Percentiles rank a stretch among this genome's conserved stretches.
phyloP scores from a whole-genome alignment of 2,888 invertebrate genomes.

The Ectobius pallidus region DNA sequence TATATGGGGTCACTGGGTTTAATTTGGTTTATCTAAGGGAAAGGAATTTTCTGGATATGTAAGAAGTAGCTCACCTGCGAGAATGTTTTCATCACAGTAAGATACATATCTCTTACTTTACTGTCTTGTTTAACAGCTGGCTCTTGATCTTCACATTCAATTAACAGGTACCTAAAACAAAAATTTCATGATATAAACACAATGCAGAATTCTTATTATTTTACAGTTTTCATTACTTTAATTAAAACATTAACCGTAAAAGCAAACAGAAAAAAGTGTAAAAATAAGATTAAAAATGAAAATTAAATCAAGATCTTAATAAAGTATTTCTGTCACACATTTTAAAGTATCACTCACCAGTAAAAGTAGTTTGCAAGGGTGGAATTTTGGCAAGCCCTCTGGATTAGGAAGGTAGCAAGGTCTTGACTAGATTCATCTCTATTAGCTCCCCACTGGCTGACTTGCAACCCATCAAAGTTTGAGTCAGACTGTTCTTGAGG shows the following conservation, averaged over 20 bases:
- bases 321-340: too few species aligned
- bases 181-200: too few species aligned
- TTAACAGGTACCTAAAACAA: constrained; percentile 75
- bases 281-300: too few species aligned
- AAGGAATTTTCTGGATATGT: too few species aligned
- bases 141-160: constrained; percentile 92
- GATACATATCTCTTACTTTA: constrained; percentile 81
- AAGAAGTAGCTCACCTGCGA: constrained; percentile 61
- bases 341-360: constrained; percentile 77
- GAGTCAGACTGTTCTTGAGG: constrained; percentile 3
- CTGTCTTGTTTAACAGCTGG: constrained; percentile 72
- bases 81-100: constrained; percentile 87
- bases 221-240: too few species aligned
- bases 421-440: constrained; percentile 55
- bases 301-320: too few species aligned
- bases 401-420: constrained; percentile 89
- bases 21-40: too few species aligned
- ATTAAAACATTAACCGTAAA: too few species aligned
- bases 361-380: constrained; percentile 95
- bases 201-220: too few species aligned
- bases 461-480: not conserved
- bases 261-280: too few species aligned
- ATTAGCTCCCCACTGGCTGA: not conserved
- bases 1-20: too few species aligned
- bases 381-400: constrained; percentile 86